phyloP scores from a whole-genome alignment of 2,113 vertebrate genomes.

The Alexandromys fortis region DNA sequence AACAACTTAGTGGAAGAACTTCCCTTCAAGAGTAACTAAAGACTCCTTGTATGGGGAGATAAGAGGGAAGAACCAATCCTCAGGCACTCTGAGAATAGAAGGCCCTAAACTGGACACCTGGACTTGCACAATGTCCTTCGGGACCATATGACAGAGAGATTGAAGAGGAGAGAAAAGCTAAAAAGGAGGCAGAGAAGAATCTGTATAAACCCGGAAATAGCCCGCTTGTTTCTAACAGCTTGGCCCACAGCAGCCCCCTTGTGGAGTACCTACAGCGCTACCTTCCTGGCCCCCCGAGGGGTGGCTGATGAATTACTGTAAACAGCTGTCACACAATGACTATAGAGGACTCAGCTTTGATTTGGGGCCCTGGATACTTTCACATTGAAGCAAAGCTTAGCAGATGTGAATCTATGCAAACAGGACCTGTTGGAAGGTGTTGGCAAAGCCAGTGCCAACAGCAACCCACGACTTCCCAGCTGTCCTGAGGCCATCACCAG shows the following conservation, averaged over 20 bases:
- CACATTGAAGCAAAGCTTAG: neutral
- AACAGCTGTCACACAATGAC: neutral
- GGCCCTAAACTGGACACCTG: accelerated
- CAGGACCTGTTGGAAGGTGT: neutral
- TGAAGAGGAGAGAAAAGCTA: neutral
- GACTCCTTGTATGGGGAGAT: accelerated
- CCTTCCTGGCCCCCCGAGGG: neutral
- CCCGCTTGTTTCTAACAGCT: neutral
- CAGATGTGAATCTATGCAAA: neutral
- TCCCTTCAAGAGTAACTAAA: neutral
- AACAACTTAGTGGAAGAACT: neutral
- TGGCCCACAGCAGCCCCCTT: neutral
- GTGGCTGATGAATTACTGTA: neutral
- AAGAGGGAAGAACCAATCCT: accelerated
- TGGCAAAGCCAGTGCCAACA: neutral
- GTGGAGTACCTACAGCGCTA: accelerated
- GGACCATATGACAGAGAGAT: too few relatives aligned
- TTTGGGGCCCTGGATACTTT: neutral
- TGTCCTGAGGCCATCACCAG: neutral
- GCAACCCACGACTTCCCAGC: neutral
- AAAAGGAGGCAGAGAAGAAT: neutral
- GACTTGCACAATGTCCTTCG: accelerated
- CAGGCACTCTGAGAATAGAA: neutral
- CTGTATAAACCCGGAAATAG: neutral
- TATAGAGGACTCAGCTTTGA: neutral